Evolutionary conservation across 2,888 invertebrate genomes (phyloP), one percentile per base, ranked within the genome.

Genomic region (Philopedon plagiatum): DNA sequence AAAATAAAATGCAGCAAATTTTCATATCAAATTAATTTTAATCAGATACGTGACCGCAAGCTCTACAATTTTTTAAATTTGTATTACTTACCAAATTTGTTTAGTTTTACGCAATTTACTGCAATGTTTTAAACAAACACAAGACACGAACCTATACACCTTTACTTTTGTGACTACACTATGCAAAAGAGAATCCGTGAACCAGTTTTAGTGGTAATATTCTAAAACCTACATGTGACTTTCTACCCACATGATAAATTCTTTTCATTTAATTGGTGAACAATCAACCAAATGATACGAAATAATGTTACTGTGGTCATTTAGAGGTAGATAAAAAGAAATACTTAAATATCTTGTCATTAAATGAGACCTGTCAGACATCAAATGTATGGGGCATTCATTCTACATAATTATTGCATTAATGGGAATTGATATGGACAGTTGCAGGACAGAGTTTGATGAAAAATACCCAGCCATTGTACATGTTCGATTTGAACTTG

Each of bases 241-340:
- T 62, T 72, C 78, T 73, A 61, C 78, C 78, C 76, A 77, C 78
- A 72, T 67, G 70, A 66, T 57, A 72, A 73, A 76, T 73, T 75
- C 75, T 60, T 68, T 57, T 63, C 29, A 44, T 34, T 44, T 70
- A 63, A 63, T 70, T 63, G 58, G 57, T 29, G 34, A 63, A 54
- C 34, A 51, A 63, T 54, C 63, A 39, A 39, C 21, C 23, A 39
- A 58, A 39, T 44, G 44, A 18, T 44, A 61, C 32, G 5, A 63
- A 63, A 63, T 29, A 19, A 44, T 44, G 62, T 58, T 44, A 37
- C 49, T 66, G 44, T 26, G 9, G 64, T 26, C 11, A 29, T 51
- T 51, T 51, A 51, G 29, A 15, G 15, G 26, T 51, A 51, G 51
- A 51, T 29, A 15, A 29, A 29, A 51, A 51, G 2, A 65, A 44